Base-by-base conservation (phyloP, 2,888 invertebrate genomes). In the Heliconius sara region DNA sequence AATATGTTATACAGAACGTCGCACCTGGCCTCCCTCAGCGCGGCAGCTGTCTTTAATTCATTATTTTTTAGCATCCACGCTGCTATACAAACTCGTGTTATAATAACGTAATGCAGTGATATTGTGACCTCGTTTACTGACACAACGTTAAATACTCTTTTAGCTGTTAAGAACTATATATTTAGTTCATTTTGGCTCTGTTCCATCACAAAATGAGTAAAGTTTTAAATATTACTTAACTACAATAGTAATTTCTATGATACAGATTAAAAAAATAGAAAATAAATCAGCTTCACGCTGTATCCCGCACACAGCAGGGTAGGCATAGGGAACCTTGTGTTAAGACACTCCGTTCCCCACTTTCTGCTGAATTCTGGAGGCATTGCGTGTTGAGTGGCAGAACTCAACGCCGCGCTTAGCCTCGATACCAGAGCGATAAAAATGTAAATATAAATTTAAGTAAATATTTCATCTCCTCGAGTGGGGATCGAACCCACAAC, bases 121-220 rank as follows among this genome's bases (percentile, higher is more conserved):
- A 75, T 77, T 79, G 66, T 79, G 82, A 80, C 82, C 80, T 73
- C 76, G 77, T 82, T 75, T 66, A 76, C 68, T 73, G 78, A 78
- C 74, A 79, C 71, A 79, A 76, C 30, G 47, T 73, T 72, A 78
- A 78, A 75, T 65, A 79, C 30, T 80, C 63, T 77, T 76, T 72
- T 79, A 73, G 76, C 22, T 65, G 77, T 75, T 63, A 68, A 80
- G 74, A 80, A 80, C 43, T 75, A 57, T 77, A 65, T 80, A 76
- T 81, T 80, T 80, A 78, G 75, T 79, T 75, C 81, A 79, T 83
- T 84, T 86, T 86, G 84, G 85, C 85, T 80, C 77, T 78, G 81
- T 84, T 86, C 85, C 85, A 85, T 83, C 34, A 74, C 43, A 79
- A 82, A 81, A 79, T 76, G 57, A 76, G 60, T 67, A 73, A 65